phyloP scores from a whole-genome alignment of 53 echinoderm and acorn worm genomes.

The Mesocentrotus franciscanus region DNA sequence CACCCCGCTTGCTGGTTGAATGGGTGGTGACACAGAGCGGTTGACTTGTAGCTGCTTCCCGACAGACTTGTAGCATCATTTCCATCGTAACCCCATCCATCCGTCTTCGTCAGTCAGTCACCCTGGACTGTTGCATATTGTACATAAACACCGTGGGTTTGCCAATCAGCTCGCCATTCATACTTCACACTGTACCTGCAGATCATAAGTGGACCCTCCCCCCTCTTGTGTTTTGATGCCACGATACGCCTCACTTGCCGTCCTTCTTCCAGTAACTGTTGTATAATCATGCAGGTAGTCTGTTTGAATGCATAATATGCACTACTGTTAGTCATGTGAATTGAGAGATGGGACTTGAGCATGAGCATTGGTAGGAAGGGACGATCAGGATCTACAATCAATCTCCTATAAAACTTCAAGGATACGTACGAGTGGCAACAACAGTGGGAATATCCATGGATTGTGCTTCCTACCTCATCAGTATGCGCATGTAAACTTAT shows the following conservation, averaged over 20 bases:
- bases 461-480: background rate
- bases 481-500: background rate
- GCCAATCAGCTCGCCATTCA: constrained; percentile 22
- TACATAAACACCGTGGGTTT: constrained; percentile 44
- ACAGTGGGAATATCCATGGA: background rate
- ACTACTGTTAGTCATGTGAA: background rate
- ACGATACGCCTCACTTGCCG: background rate
- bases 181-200: background rate
- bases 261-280: background rate
- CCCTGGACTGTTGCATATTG: constrained; percentile 4
- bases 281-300: constrained; percentile 40
- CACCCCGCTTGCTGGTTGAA: constrained; percentile 19
- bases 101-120: background rate
- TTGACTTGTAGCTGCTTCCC: constrained; percentile 28
- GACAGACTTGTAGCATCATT: background rate
- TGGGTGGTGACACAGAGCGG: background rate
- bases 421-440: background rate
- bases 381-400: background rate
- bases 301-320: background rate
- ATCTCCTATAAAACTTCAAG: constrained; percentile 11
- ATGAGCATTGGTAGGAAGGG: background rate
- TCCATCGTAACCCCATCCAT: constrained; percentile 26
- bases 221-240: constrained; percentile 2
- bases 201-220: constrained; percentile 13
- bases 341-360: background rate